phyloP scores from a whole-genome alignment of 2,888 invertebrate genomes.

The Ametastegia equiseti region DNA sequence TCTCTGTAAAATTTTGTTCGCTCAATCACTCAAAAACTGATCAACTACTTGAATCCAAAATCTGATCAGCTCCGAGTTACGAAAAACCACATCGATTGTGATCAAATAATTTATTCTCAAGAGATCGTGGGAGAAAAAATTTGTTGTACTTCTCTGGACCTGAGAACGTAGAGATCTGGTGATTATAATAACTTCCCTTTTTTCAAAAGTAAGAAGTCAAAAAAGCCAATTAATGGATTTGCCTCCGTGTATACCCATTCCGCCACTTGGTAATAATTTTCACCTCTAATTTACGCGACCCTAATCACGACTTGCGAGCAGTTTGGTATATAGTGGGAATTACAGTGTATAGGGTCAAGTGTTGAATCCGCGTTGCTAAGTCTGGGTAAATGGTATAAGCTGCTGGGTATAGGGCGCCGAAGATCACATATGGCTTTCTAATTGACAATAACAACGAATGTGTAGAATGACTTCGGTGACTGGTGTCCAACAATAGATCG shows the following conservation, averaged over 20 bases:
- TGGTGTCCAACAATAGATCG: slow-evolving; percentile 49
- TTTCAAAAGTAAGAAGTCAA: not conserved
- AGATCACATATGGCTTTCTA: not conserved
- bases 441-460: slow-evolving; percentile 31
- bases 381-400: not conserved
- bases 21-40: no score
- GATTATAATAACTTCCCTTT: no score
- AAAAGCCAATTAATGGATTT: not conserved
- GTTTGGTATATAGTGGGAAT: not conserved
- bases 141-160: no score
- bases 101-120: no score
- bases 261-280: not conserved
- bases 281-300: slow-evolving; percentile 1
- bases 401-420: not conserved
- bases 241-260: not conserved
- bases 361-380: not conserved
- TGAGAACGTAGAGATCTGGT: no score
- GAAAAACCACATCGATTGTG: no score
- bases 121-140: no score
- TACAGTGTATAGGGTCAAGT: not conserved
- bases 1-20: no score
- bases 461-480: slow-evolving; percentile 9
- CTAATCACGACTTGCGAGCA: not conserved
- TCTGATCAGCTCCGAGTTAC: no score
- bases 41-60: no score